phyloP scores from a whole-genome alignment of 2,113 vertebrate genomes.

The Lutjanus erythropterus region DNA sequence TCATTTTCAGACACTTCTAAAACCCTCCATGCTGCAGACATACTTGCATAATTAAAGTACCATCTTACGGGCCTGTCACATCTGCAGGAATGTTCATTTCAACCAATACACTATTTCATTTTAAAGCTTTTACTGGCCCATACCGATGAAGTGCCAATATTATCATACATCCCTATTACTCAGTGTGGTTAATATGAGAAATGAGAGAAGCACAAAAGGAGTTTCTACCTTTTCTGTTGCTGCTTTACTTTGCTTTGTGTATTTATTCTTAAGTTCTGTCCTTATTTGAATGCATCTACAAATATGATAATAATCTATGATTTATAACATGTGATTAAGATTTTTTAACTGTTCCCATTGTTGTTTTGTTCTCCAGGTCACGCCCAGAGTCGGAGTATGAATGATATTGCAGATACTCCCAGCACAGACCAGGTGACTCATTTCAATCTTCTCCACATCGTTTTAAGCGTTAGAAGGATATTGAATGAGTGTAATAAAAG shows the following conservation, averaged over 20 bases:
- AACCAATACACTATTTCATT: no score
- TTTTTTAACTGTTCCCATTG: conserved; percentile 7
- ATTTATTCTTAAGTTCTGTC: neutral
- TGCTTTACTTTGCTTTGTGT: neutral
- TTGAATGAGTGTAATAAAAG: neutral
- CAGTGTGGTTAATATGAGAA: neutral
- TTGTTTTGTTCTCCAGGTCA: conserved; percentile 85
- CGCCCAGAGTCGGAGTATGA: conserved; percentile 96
- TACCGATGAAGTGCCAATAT: no score
- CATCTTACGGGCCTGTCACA: no score
- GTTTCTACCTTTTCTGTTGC: neutral
- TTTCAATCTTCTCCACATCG: neutral
- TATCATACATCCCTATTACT: no score
- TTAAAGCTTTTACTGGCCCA: no score
- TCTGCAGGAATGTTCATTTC: no score
- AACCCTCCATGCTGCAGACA: no score
- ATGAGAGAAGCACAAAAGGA: neutral
- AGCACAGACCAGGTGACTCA: conserved; percentile 93
- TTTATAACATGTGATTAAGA: neutral
- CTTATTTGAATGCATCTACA: neutral
- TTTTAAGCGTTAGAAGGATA: neutral
- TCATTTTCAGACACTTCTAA: no score
- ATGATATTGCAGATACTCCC: conserved; percentile 92
- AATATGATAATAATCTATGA: neutral
- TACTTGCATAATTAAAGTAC: no score